Evolutionary conservation across 92 coral and sea anemone genomes (phyloP).

Genomic region (Actinernus sp.): DNA sequence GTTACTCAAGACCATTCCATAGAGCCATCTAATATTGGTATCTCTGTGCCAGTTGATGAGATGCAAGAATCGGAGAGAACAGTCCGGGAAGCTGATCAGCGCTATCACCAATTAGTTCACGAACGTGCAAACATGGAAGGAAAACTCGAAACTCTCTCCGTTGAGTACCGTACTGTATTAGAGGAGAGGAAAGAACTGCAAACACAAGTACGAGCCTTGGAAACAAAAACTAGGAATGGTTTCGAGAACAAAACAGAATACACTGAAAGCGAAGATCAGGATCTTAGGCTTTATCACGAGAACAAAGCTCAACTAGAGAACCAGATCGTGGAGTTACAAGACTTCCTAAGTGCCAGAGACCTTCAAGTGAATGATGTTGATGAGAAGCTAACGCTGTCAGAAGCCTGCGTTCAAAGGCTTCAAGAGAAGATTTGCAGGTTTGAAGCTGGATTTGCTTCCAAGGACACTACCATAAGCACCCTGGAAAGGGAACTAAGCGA

Average conservation of each 20-base stretch:
- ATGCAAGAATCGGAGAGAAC: too few species aligned
- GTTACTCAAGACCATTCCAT: too few species aligned
- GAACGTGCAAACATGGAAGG: slow-evolving; percentile 83
- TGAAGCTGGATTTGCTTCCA: slow-evolving; percentile 44
- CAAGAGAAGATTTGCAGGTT: slow-evolving; percentile 40
- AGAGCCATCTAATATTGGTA: too few species aligned
- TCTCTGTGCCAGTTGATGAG: too few species aligned
- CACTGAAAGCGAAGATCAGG: not conserved
- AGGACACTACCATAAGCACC: slow-evolving; percentile 27
- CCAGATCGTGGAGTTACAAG: slow-evolving; percentile 50
- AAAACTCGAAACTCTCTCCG: slow-evolving; percentile 67
- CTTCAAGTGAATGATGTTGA: slow-evolving; percentile 60
- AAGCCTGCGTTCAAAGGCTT: slow-evolving; percentile 49
- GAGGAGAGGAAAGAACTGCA: slow-evolving; percentile 72
- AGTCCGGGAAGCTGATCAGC: too few species aligned
- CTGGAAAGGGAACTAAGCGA: slow-evolving; percentile 58
- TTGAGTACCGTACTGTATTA: slow-evolving; percentile 61
- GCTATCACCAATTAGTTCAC: slow-evolving; percentile 9
- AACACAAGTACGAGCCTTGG: slow-evolving; percentile 49
- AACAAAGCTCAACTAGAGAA: slow-evolving; percentile 49
- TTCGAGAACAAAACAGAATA: slow-evolving; percentile 28
- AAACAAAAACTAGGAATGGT: slow-evolving; percentile 43
- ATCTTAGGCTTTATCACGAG: not conserved
- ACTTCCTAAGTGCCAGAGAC: slow-evolving; percentile 51
- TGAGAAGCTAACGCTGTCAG: slow-evolving; percentile 71